These are phyloP conservation scores for Amphimedon queenslandica DNA, from an alignment of 37 sponge, comb jelly and placozoan species.

Conservation along the genomic window DNA sequence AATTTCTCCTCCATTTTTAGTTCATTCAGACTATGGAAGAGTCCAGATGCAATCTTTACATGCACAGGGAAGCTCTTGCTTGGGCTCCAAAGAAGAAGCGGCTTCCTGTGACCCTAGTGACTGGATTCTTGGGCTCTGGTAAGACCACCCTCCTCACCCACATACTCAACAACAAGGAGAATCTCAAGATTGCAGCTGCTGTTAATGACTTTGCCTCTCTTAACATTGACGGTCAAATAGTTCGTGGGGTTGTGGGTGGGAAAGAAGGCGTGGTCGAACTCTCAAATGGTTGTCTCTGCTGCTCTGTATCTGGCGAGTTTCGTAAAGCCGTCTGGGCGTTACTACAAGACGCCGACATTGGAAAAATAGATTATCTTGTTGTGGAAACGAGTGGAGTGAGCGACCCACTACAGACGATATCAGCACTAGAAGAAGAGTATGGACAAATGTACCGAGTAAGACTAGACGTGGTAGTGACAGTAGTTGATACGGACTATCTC, in stretches of 20 bases:
- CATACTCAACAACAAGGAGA: slow-evolving; percentile 61
- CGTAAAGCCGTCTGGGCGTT: slow-evolving; percentile 52
- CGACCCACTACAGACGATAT: slow-evolving; percentile 68
- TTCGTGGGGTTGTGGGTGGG: slow-evolving; percentile 29
- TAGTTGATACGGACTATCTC: slow-evolving; percentile 65
- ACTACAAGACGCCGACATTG: slow-evolving; percentile 71
- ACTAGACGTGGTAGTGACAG: slow-evolving; percentile 69
- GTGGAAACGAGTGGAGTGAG: slow-evolving; percentile 83
- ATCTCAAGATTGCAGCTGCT: slow-evolving; percentile 73
- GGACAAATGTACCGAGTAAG: slow-evolving; percentile 71
- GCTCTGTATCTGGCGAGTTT: slow-evolving; percentile 56
- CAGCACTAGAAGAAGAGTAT: slow-evolving; percentile 71
- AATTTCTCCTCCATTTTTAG: too few relatives aligned
- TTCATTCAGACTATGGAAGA: background rate
- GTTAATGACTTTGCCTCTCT: slow-evolving; percentile 76
- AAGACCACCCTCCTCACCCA: slow-evolving; percentile 70
- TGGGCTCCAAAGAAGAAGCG: slow-evolving; percentile 45
- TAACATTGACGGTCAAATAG: slow-evolving; percentile 69
- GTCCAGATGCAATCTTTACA: slow-evolving; percentile 40
- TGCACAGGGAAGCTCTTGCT: slow-evolving; percentile 45
- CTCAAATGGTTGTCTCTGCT: slow-evolving; percentile 75
- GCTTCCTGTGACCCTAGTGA: slow-evolving; percentile 74
- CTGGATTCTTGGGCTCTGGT: slow-evolving; percentile 82
- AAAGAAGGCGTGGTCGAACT: slow-evolving; percentile 50
- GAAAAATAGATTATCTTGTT: slow-evolving; percentile 71